These are phyloP conservation scores for Carassius carassius DNA, from an alignment of 2,113 vertebrate species.

Conservation along the genomic window DNA sequence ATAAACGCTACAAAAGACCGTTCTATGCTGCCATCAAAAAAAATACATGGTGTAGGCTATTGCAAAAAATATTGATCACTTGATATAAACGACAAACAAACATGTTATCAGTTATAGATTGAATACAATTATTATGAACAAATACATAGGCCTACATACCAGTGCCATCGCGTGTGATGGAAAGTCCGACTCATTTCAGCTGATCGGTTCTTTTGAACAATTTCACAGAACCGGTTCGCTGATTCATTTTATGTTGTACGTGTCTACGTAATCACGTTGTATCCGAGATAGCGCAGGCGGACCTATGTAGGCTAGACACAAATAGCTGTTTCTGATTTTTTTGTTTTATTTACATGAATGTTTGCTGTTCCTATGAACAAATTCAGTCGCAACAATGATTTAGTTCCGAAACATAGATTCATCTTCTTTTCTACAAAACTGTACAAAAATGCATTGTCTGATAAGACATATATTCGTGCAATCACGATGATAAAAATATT, in stretches of 20 bases:
- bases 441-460: background rate
- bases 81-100: background rate
- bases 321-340: background rate
- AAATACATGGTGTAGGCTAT: no score
- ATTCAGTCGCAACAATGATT: background rate
- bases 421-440: background rate
- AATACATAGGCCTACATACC: background rate
- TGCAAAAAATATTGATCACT: no score
- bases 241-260: background rate
- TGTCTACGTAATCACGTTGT: background rate
- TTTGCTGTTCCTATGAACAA: background rate
- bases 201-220: constrained; percentile 8
- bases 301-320: background rate
- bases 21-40: no score
- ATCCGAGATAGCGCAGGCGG: background rate
- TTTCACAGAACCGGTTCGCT: background rate
- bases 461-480: background rate
- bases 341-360: background rate
- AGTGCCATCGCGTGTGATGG: background rate
- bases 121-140: background rate
- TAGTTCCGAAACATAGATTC: background rate
- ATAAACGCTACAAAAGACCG: no score
- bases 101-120: background rate
- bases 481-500: background rate
- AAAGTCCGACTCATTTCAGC: background rate